Conservation (phyloP, 2,888 invertebrate genomes). For the Nyleta sp. region DNA sequence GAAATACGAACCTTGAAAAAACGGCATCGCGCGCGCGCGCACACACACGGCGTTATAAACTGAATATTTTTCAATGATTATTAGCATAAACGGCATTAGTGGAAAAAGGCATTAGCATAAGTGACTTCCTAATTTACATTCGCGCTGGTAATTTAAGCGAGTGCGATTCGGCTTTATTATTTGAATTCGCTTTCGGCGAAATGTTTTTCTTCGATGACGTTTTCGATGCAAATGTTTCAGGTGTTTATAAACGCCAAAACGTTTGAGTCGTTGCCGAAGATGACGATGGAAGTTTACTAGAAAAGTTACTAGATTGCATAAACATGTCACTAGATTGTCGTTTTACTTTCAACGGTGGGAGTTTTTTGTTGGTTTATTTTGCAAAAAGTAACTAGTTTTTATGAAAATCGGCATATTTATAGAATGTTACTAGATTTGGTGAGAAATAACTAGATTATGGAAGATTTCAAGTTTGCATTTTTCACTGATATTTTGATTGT, state of each 20-base stretch:
- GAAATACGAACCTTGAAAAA: constrained; percentile 57
- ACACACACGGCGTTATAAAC: constrained; percentile 43
- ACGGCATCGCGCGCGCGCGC: constrained; percentile 43
- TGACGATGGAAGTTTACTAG: no score
- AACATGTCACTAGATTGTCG: no score
- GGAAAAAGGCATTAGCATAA: constrained; percentile 55
- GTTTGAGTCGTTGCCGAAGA: no score
- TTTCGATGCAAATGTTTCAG: not conserved
- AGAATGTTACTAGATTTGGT: no score
- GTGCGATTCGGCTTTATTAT: constrained; percentile 37
- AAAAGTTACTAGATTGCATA: no score
- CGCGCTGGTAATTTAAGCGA: constrained; percentile 36
- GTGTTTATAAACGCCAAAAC: constrained; percentile 10
- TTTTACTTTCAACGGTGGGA: no score
- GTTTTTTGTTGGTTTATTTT: no score
- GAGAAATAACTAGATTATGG: no score
- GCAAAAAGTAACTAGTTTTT: no score
- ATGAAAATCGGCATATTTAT: no score
- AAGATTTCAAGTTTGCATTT: no score
- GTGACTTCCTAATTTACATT: constrained; percentile 56
- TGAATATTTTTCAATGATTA: constrained; percentile 55
- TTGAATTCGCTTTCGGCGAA: constrained; percentile 23
- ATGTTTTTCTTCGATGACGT: constrained; percentile 32
- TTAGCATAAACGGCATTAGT: constrained; percentile 61
- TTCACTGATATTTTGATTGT: no score